These are phyloP conservation scores for Stegodyphus dumicola DNA, from an alignment of 1,140 invertebrate genomes.

Conservation along the genomic window DNA sequence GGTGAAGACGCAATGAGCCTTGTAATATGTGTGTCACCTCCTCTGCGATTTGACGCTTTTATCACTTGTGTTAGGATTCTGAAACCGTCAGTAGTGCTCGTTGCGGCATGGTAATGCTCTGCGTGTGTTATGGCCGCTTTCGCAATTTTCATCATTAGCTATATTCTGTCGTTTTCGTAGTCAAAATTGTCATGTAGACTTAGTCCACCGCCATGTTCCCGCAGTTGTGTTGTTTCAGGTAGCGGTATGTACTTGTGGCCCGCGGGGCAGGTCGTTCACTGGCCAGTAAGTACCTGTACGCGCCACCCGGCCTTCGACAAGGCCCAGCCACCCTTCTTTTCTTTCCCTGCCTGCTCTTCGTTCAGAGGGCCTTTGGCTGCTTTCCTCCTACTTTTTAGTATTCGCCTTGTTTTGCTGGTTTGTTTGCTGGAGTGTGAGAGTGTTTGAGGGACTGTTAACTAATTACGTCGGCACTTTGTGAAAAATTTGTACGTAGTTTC, in stretches of 20 bases:
- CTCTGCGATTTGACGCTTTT: no score
- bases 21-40: no score
- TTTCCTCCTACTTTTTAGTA: neutral
- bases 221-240: neutral
- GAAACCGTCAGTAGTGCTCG: no score
- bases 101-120: no score
- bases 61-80: no score
- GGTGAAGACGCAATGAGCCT: no score
- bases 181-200: no score
- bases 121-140: no score
- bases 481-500: no score
- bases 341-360: neutral
- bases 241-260: constrained; percentile 53
- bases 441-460: neutral
- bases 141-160: no score
- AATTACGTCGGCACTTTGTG: neutral
- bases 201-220: no score
- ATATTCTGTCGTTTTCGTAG: no score
- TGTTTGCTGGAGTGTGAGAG: neutral
- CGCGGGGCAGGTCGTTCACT: constrained; percentile 60
- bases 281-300: constrained; percentile 43
- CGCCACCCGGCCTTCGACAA: constrained; percentile 18
- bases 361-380: neutral
- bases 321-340: constrained; percentile 5
- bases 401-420: neutral